Evolutionary conservation across 2,888 invertebrate species (phyloP).

Genomic region (Oligia strigilis): DNA sequence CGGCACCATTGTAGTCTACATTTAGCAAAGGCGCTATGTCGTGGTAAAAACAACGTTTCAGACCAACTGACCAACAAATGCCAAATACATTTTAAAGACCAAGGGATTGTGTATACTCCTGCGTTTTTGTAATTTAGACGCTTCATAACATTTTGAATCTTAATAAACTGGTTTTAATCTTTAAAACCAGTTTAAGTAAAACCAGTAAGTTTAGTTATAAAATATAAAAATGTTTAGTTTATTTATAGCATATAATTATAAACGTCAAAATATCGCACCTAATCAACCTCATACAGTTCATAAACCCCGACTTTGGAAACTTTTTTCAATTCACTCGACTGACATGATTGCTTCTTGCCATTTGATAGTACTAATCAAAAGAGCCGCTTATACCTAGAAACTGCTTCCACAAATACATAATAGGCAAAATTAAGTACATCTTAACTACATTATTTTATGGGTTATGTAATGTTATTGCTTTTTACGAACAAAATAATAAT

Average conservation of each 20-base stretch:
- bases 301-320: neutral
- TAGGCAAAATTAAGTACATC: neutral
- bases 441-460: slow-evolving; percentile 5
- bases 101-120: neutral
- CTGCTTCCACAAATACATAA: neutral
- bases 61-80: neutral
- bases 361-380: neutral
- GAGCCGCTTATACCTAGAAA: neutral
- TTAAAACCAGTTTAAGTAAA: neutral
- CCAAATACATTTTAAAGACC: neutral
- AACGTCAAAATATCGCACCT: neutral
- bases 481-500: neutral
- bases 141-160: neutral
- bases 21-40: neutral
- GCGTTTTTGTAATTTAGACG: neutral
- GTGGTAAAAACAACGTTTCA: neutral
- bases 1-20: neutral
- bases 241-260: neutral
- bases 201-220: too few species aligned
- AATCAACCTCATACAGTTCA: neutral
- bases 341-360: neutral
- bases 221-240: too few species aligned
- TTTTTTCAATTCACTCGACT: neutral
- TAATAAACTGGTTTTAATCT: neutral
- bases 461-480: slow-evolving; percentile 11